Conservation (phyloP, 1,140 invertebrate genomes). For the Pseudoatta argentina region DNA sequence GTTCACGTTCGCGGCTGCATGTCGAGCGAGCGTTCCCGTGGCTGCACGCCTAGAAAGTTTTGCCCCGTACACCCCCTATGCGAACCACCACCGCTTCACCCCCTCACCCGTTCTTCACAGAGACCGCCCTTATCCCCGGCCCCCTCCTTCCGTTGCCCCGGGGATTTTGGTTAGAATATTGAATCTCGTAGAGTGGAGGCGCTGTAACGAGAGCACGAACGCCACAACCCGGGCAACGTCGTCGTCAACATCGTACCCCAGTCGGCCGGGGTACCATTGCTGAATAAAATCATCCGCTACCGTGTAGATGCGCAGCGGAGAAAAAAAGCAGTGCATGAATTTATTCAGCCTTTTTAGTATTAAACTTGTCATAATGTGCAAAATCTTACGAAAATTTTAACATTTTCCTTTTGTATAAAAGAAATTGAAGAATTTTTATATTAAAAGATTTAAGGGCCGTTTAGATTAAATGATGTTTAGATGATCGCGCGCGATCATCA, state of each 20-base stretch:
- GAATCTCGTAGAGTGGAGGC: constrained; percentile 84
- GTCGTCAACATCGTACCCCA: constrained; percentile 58
- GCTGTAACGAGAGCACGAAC: constrained; percentile 83
- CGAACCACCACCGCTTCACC: constrained; percentile 47
- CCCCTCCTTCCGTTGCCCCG: constrained; percentile 79
- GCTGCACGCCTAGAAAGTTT: constrained; percentile 82
- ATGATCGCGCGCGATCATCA: not conserved
- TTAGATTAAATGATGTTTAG: not conserved
- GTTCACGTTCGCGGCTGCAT: constrained; percentile 56
- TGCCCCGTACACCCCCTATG: constrained; percentile 68
- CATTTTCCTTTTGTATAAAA: not conserved
- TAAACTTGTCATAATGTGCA: not conserved
- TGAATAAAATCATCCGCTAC: constrained; percentile 73
- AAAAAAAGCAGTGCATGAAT: constrained; percentile 27
- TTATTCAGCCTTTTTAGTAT: constrained; percentile 9
- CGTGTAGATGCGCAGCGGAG: constrained; percentile 15
- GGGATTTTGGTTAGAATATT: constrained; percentile 87
- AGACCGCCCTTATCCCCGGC: constrained; percentile 46
- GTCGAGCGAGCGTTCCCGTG: constrained; percentile 63
- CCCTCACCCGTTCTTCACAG: not conserved
- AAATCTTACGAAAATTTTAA: not conserved
- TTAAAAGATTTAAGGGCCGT: not conserved
- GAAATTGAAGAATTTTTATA: not conserved
- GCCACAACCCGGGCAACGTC: constrained; percentile 72
- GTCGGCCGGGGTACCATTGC: constrained; percentile 49